A percentile compares a stretch with the other conserved stretches of the same genome.
Evolutionary conservation across 2,113 vertebrate genomes (phyloP).

Genomic region (Eptesicus fuscus): DNA sequence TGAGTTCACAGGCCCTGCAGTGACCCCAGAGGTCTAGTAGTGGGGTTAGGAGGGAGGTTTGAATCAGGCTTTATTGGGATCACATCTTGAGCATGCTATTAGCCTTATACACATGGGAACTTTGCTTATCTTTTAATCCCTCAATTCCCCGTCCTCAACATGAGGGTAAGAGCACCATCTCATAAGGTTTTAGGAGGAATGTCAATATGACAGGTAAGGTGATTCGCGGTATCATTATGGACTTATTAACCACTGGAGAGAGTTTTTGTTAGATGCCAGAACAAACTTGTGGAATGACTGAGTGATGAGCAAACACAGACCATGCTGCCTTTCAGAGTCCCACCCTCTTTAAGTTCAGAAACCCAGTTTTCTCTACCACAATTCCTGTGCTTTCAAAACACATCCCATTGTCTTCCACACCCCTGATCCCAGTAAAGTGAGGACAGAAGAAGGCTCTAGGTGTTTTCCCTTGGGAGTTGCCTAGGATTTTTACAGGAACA

Average conservation of each 20-base stretch:
- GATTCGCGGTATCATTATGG: too few species aligned
- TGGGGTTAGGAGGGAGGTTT: background rate
- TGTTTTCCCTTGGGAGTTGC: background rate
- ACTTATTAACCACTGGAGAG: accelerated
- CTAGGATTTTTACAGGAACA: background rate
- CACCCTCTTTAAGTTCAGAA: background rate
- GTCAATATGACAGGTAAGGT: background rate
- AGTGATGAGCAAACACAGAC: background rate
- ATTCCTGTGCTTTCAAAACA: background rate
- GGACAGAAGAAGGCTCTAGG: background rate
- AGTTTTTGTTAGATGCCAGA: too few species aligned
- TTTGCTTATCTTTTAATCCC: background rate
- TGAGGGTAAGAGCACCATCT: background rate
- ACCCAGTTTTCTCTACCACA: background rate
- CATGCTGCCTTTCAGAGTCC: background rate
- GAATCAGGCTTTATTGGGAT: background rate
- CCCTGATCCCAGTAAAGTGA: background rate
- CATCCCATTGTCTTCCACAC: background rate
- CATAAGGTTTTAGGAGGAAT: too few species aligned
- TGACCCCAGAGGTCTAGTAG: background rate
- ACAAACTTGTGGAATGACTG: background rate
- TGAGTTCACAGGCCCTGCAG: background rate
- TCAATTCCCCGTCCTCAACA: background rate
- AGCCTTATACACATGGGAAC: too few species aligned
- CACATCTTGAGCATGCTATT: background rate